A percentile compares a stretch with the other conserved stretches of the same genome.
Conservation (phyloP, 1,140 invertebrate species). For the Reticulitermes speratus region DNA sequence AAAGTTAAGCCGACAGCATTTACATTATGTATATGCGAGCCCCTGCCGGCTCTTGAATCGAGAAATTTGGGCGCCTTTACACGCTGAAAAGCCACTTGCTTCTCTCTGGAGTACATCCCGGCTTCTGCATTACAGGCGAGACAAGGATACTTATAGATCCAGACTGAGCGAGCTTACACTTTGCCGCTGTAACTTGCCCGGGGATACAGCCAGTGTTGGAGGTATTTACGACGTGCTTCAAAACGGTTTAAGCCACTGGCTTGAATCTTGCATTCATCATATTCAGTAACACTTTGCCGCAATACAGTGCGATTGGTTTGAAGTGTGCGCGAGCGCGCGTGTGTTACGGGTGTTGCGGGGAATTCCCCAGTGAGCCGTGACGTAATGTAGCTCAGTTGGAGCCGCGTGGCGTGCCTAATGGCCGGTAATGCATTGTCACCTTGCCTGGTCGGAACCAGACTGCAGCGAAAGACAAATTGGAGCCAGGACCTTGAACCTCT, state of each 20-base stretch:
- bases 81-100: background rate
- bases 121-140: background rate
- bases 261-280: conserved; percentile 1
- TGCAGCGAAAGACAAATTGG: background rate
- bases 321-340: too few species aligned
- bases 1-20: background rate
- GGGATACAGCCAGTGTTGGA: background rate
- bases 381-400: background rate
- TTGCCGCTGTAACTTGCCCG: background rate
- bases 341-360: background rate
- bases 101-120: background rate
- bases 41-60: background rate
- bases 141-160: background rate
- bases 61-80: background rate
- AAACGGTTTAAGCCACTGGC: background rate
- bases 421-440: background rate
- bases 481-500: background rate
- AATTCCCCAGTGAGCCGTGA: background rate
- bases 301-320: background rate
- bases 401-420: background rate
- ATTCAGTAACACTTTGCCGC: background rate
- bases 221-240: background rate
- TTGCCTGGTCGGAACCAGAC: background rate
- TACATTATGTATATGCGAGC: background rate
- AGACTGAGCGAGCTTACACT: background rate